Conservation (phyloP, 1,140 invertebrate genomes). For the Drosophila hydei region DNA sequence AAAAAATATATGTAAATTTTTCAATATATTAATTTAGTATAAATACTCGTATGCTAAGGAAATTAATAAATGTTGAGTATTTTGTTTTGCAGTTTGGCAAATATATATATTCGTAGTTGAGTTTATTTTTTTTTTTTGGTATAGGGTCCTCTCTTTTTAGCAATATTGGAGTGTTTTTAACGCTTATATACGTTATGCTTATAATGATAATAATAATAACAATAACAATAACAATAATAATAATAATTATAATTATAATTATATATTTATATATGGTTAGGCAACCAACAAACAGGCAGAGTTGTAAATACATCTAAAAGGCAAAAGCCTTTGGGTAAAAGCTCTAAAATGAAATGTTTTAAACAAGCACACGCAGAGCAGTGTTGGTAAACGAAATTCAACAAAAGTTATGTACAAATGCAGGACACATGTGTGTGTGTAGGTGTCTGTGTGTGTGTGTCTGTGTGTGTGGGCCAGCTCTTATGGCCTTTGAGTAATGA, state of each 20-base stretch:
- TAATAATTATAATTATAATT: constrained; percentile 43
- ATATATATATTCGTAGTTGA: constrained; percentile 36
- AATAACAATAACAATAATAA: constrained; percentile 15
- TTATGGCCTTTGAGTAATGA: constrained; percentile 76
- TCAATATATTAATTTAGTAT: constrained; percentile 45
- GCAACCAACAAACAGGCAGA: constrained; percentile 67
- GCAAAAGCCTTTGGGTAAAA: constrained; percentile 36
- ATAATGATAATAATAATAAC: constrained; percentile 28
- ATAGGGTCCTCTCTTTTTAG: constrained; percentile 78
- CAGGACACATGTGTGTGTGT: constrained; percentile 41
- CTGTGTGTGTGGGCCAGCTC: constrained; percentile 36
- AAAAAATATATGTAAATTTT: constrained; percentile 30
- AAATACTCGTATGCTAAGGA: constrained; percentile 33
- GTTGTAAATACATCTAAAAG: constrained; percentile 61
- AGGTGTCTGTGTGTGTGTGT: constrained; percentile 13
- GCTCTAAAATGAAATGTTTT: constrained; percentile 19
- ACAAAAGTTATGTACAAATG: constrained; percentile 56
- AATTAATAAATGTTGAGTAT: constrained; percentile 48
- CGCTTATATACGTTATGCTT: constrained; percentile 57
- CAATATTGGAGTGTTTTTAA: constrained; percentile 36
- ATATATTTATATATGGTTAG: constrained; percentile 49
- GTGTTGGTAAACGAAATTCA: constrained; percentile 56
- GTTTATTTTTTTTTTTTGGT: constrained; percentile 54
- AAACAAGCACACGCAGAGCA: constrained; percentile 62
- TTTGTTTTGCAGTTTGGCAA: constrained; percentile 52